Conservation (phyloP, 1,140 invertebrate genomes). For the Diabrotica virgifera region DNA sequence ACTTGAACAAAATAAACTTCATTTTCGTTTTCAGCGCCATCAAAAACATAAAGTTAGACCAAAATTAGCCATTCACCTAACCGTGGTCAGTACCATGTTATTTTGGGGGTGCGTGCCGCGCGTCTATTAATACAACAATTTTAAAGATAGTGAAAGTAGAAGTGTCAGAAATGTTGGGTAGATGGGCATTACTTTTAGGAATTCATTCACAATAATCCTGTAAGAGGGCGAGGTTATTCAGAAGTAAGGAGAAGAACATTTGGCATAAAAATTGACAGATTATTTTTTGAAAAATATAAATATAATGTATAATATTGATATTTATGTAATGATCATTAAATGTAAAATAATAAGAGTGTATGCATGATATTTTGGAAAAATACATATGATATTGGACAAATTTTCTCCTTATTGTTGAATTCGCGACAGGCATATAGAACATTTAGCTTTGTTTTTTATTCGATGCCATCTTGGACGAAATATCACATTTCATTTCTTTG, state of each 20-base stretch:
- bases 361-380: constrained; percentile 41
- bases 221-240: constrained; percentile 43
- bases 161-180: constrained; percentile 1
- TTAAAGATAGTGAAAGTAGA: not conserved
- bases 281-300: constrained; percentile 48
- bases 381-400: constrained; percentile 37
- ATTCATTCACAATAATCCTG: constrained; percentile 45
- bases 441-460: constrained; percentile 25
- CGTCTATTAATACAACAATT: not conserved
- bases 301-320: constrained; percentile 43
- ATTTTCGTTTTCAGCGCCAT: too few species aligned
- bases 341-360: constrained; percentile 45
- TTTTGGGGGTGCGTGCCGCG: too few species aligned
- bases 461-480: constrained; percentile 31
- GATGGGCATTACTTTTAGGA: constrained; percentile 31
- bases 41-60: too few species aligned
- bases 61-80: too few species aligned
- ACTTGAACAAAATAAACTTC: too few species aligned
- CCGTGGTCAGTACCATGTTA: too few species aligned
- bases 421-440: constrained; percentile 36
- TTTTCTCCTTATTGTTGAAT: constrained; percentile 46
- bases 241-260: constrained; percentile 40
- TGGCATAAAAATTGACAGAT: constrained; percentile 41
- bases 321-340: constrained; percentile 43
- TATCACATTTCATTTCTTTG: constrained; percentile 22